A percentile compares a stretch with the other conserved stretches of the same genome.
phyloP scores from a whole-genome alignment of 2,113 vertebrate genomes.

The Oncorhynchus tshawytscha region DNA sequence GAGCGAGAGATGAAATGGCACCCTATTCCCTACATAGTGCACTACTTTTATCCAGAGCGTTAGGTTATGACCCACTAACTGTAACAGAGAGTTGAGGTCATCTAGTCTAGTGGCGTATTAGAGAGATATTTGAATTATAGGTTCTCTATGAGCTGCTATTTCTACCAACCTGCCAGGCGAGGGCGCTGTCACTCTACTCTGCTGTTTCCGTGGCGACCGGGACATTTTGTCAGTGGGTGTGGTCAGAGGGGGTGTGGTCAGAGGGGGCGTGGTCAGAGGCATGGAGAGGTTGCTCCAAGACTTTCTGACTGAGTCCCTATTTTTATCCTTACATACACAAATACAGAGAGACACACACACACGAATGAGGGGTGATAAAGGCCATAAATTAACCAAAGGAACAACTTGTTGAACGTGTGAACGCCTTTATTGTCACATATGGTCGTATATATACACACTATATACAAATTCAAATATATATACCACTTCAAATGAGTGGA shows the following conservation, averaged over 20 bases:
- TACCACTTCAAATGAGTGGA: too few species aligned
- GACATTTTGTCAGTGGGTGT: constrained; percentile 68
- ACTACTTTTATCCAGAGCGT: background rate
- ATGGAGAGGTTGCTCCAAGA: constrained; percentile 78
- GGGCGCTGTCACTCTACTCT: constrained; percentile 74
- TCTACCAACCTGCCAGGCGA: constrained; percentile 83
- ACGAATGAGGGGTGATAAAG: background rate
- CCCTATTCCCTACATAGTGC: background rate
- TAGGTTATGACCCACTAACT: too few species aligned
- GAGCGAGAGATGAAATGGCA: too few species aligned
- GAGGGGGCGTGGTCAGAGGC: constrained; percentile 24
- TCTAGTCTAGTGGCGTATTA: too few species aligned
- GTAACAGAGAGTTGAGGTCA: too few species aligned
- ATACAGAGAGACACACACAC: constrained; percentile 24
- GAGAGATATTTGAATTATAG: too few species aligned
- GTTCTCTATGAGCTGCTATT: background rate
- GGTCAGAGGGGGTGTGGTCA: constrained; percentile 60
- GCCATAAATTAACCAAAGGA: background rate
- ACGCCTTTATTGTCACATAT: too few species aligned
- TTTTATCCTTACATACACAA: constrained; percentile 62
- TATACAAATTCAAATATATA: too few species aligned
- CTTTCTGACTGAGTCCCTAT: constrained; percentile 75
- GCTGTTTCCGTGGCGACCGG: constrained; percentile 77
- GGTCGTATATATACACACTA: too few species aligned
- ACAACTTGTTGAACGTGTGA: background rate